Conservation (phyloP, 2,888 invertebrate species). For the Troides oblongomaculatus region DNA sequence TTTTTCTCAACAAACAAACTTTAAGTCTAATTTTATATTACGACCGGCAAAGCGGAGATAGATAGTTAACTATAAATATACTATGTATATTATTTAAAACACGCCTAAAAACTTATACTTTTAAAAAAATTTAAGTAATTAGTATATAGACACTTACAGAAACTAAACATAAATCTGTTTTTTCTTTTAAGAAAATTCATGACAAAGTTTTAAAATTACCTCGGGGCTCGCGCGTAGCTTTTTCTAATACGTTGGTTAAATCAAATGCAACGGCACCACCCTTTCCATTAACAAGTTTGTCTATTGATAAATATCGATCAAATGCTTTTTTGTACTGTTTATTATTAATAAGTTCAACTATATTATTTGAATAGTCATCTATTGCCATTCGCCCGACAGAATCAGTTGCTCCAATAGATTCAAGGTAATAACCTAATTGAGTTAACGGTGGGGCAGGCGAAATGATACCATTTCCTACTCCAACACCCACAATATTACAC, state of each 20-base stretch:
- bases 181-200: neutral
- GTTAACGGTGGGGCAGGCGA: slow-evolving; percentile 80
- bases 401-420: slow-evolving; percentile 83
- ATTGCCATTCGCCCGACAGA: slow-evolving; percentile 79
- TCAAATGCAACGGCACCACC: slow-evolving; percentile 87
- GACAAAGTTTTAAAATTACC: slow-evolving; percentile 26
- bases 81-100: too few relatives aligned
- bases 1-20: too few relatives aligned
- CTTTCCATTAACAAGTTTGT: slow-evolving; percentile 75
- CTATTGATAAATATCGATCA: slow-evolving; percentile 81
- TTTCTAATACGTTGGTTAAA: slow-evolving; percentile 66
- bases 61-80: too few relatives aligned
- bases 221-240: slow-evolving; percentile 41
- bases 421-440: slow-evolving; percentile 67
- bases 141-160: too few relatives aligned
- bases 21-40: too few relatives aligned
- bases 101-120: too few relatives aligned
- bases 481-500: slow-evolving; percentile 86
- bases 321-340: slow-evolving; percentile 81
- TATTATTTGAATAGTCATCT: slow-evolving; percentile 73
- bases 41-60: too few relatives aligned
- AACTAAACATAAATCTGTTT: too few relatives aligned
- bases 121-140: too few relatives aligned
- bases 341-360: slow-evolving; percentile 70
- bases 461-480: slow-evolving; percentile 91